A percentile compares a stretch with the other conserved stretches of the same genome.
Conservation (phyloP, 2,888 invertebrate species). For the Uloborus plumipes region DNA sequence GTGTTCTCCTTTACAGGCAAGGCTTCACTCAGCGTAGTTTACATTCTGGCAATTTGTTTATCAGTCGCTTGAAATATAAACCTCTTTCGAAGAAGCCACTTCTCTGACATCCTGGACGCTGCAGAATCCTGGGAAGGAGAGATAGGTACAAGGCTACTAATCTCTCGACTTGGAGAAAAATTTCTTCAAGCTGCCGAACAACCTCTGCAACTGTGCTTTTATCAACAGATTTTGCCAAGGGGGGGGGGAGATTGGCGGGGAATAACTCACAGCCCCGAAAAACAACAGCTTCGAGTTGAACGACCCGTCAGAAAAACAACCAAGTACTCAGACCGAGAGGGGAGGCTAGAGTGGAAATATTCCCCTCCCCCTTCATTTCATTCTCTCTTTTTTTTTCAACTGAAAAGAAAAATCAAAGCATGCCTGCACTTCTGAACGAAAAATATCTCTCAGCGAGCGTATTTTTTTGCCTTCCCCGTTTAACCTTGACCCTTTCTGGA, state of each 20-base stretch:
- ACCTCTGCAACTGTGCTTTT: conserved; percentile 50
- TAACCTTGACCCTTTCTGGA: conserved; percentile 52
- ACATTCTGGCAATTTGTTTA: too few relatives aligned
- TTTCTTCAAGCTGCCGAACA: conserved; percentile 10
- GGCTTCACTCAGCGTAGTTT: too few relatives aligned
- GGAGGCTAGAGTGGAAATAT: background rate
- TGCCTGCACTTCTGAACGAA: background rate
- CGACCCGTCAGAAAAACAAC: conserved; percentile 53
- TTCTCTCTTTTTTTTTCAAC: background rate
- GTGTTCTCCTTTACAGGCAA: too few relatives aligned
- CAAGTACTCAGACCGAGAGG: conserved; percentile 11
- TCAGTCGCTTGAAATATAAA: too few relatives aligned
- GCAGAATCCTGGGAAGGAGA: too few relatives aligned
- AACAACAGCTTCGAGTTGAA: conserved; percentile 51
- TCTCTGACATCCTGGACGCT: too few relatives aligned
- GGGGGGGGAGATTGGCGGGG: background rate
- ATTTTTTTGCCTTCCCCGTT: conserved; percentile 10
- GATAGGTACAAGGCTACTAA: too few relatives aligned
- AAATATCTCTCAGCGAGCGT: background rate
- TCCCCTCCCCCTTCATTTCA: conserved; percentile 1
- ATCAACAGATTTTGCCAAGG: conserved; percentile 33
- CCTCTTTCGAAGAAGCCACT: too few relatives aligned
- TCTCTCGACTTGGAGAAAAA: too few relatives aligned
- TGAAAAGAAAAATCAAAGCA: background rate
- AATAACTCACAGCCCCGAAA: conserved; percentile 15